Conservation (phyloP, 2,888 invertebrate species). For the Sarcophaga rosellei region DNA sequence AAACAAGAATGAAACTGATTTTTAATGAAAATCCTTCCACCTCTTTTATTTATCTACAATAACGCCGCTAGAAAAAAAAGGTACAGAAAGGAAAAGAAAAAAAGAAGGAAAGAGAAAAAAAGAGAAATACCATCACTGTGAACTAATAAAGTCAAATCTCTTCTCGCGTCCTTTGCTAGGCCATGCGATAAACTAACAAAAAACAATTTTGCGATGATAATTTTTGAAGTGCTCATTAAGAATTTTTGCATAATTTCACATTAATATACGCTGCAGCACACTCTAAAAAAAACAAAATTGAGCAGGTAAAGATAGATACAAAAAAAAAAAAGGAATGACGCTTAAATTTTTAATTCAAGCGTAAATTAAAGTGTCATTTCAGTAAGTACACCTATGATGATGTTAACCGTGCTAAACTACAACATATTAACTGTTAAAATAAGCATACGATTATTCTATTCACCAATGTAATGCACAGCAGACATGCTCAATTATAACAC, state of each 20-base stretch:
- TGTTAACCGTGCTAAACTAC: constrained; percentile 57
- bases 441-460: constrained; percentile 55
- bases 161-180: constrained; percentile 49
- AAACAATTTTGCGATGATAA: constrained; percentile 54
- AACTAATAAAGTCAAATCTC: constrained; percentile 46
- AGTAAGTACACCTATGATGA: constrained; percentile 62
- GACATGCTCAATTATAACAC: not conserved
- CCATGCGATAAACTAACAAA: constrained; percentile 54
- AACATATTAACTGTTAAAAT: constrained; percentile 64
- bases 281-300: not conserved
- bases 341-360: constrained; percentile 65
- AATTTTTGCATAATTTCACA: constrained; percentile 68
- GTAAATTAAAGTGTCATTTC: constrained; percentile 66
- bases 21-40: constrained; percentile 37
- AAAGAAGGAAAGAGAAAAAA: not conserved
- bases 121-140: not conserved
- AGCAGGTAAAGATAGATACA: not conserved
- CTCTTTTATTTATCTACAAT: not conserved
- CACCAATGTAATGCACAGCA: constrained; percentile 33
- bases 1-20: not conserved
- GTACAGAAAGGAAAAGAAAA: not conserved
- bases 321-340: constrained; percentile 31
- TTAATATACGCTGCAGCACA: constrained; percentile 40
- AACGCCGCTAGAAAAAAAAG: constrained; percentile 19
- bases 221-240: constrained; percentile 64